Base-by-base conservation (phyloP, 2,888 invertebrate species). In the Megaustenia siamemsis region DNA sequence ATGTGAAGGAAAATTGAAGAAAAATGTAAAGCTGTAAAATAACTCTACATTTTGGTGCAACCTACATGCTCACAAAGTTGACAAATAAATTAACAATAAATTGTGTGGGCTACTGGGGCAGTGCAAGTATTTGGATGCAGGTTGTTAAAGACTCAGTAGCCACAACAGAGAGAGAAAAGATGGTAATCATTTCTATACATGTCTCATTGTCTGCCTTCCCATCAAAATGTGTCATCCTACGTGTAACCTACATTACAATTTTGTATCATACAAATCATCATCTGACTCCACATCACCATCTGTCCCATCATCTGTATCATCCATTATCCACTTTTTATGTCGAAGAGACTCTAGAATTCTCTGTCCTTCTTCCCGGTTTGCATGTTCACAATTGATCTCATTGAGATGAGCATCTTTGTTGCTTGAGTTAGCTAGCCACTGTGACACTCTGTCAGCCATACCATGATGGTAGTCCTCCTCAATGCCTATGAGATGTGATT, bases 401-500 rank as follows among this genome's bases (percentile, higher is more conserved):
- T 87, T 84, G 28, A 49, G 40, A 60, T 86, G 86, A 21, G 80
- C 77, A 60, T 85, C 84, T 49, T 32, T 40, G 2, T 53, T 86
- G 35, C 86, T 86, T 18, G 87, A 86, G 77, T 80, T 86, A 49
- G 87, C 87, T 73, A 92, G 86, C 92, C 92, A 92, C 68, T 89
- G 87, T 69, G 90, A 88, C 21, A 92, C 90, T 35, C 92, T 88
- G 63, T 89, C 87, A 79, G 88, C 88, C 63, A 90, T 89, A 28
- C 90, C 87, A 66, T 90, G 89, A 66, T 90, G 90, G 84, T 90
- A 90, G 79, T 89, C 88, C 49, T 90, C 85, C 84, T 91, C 90
- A 71, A 89, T 88, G 8, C 90, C 86, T 83, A 91, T 89, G 24
- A 90, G 86, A 43, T 91, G 90, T 4, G 90, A 89, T 75, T 88